Base-by-base conservation (phyloP, 2,888 invertebrate genomes). In the Acrobeloides nanus region DNA sequence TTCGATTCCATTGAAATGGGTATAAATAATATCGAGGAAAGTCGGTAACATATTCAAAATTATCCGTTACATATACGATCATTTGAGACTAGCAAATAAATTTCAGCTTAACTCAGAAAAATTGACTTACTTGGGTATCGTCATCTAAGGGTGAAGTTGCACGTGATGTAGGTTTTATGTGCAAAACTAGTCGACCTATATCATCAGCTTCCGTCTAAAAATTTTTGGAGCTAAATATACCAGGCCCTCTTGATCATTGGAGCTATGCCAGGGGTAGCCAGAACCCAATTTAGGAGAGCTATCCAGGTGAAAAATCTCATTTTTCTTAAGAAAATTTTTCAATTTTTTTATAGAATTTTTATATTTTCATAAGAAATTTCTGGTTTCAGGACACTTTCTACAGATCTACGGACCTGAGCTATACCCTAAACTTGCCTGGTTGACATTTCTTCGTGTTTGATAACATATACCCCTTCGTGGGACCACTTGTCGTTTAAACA, bases 121-220 rank as follows among this genome's bases (percentile, higher is more conserved):
- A 38, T 39, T 7, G 20, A 7, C 37, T 25, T 7, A 60, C 61
- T 48, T 64, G 68, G 10, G 55, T 59, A 48, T 55, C 65, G 27
- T 65, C 62, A 48, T 55, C 57, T 21, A 59, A 51, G 1, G 46
- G 47, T 21, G 56, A 57, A 1, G 68, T 68, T n/a, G 61, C 53
- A 37, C 61, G 60, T 1, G 61, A 35, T 3, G 61, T 62, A 0
- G 64, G 48, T 41, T 68, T 70, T 46, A 69, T 35, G 34, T 53
- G 53, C 37, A 69, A 46, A 25, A 64, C 56, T 7, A 69, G 49
- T 18, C 67, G 51, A 3, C 69, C 69, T 34, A 70, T 63, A 35
- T 69, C 69, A 41, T 69, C 69, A 4, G 66, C 66, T 51, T 69
- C 69, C 0, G 66, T 66, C 65, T 68, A 37, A 43, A 55, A 51